phyloP scores from a whole-genome alignment of 2,797 vertebrate species.

The Sternarchorhynchus goeldii region DNA sequence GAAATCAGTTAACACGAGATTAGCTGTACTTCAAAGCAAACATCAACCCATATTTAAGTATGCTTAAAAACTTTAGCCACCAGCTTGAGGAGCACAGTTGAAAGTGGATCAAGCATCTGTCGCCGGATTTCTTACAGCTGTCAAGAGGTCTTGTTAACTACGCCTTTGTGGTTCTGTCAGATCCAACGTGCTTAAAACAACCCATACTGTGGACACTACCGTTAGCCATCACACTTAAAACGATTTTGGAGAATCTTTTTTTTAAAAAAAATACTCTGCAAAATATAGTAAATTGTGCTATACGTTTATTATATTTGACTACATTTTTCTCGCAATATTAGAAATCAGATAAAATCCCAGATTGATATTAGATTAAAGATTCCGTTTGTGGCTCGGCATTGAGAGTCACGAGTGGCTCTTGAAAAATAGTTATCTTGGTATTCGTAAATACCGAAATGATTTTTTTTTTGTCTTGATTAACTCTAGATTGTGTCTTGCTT shows the following conservation, averaged over 20 bases:
- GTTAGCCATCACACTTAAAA: neutral
- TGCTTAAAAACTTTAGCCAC: neutral
- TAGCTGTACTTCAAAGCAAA: neutral
- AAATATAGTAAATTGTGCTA: no score
- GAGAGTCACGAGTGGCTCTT: no score
- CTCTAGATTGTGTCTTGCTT: neutral
- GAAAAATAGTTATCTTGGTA: neutral
- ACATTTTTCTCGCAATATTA: no score
- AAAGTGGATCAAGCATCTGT: slow-evolving; percentile 42
- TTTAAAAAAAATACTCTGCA: no score
- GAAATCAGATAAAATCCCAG: no score
- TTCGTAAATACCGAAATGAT: no score
- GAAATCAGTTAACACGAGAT: neutral
- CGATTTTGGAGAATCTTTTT: no score
- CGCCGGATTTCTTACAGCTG: slow-evolving; percentile 18
- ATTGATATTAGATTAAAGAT: no score
- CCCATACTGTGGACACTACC: neutral
- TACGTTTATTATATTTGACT: no score
- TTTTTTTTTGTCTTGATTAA: neutral
- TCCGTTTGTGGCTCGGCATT: no score
- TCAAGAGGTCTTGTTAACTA: neutral
- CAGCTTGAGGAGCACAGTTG: neutral
- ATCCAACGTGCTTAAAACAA: neutral
- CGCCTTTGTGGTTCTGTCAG: neutral
- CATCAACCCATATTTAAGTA: neutral